Base-by-base conservation (phyloP, 2,888 invertebrate species). In the Microplitis manilae region DNA sequence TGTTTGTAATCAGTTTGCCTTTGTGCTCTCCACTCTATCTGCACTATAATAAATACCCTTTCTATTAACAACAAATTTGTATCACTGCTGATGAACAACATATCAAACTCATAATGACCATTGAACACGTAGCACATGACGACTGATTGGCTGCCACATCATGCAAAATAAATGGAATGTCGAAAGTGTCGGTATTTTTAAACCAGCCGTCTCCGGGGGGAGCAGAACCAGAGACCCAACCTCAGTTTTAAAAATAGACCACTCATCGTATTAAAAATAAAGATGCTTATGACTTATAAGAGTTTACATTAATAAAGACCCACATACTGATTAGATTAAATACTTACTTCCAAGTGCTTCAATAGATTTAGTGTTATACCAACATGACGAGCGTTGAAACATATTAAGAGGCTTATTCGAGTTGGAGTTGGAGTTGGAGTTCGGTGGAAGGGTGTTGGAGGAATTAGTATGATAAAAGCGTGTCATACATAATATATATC, bases 1-100 rank as follows among this genome's bases (percentile, higher is more conserved):
- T 50, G 50, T 50, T 50, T 50, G 50, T 50, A 50, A 50, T 50
- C 50, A 50, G 50, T 50, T 50, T 50, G 50, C 50, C 50, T 50
- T 50, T 50, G 50, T 50, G 13, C 50, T 50, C 50, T 50, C 50
- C 9, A 50, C 50, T 50, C 50, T 13, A 50, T 50, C 50, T 50
- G 13, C 2, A 50, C 50, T 50, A 50, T 5, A 50, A 50, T 50
- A 50, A 50, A 50, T 50, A 50, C 50, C 50, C 50, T 50, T 50
- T 50, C 50, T 50, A 50, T 50, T 50, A 50, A 50, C 50, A 50
- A 50, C 50, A 50, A 50, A 50, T 50, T 50, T 50, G 50, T 50
- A 50, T 50, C 50, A 50, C 50, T 50, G 50, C 13, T 50, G 50
- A 50, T 50, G 50, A 50, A 50, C 50, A 50, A 50, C 50, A 50